phyloP scores from a whole-genome alignment of 2,888 invertebrate species.

The Orthosia gothica region DNA sequence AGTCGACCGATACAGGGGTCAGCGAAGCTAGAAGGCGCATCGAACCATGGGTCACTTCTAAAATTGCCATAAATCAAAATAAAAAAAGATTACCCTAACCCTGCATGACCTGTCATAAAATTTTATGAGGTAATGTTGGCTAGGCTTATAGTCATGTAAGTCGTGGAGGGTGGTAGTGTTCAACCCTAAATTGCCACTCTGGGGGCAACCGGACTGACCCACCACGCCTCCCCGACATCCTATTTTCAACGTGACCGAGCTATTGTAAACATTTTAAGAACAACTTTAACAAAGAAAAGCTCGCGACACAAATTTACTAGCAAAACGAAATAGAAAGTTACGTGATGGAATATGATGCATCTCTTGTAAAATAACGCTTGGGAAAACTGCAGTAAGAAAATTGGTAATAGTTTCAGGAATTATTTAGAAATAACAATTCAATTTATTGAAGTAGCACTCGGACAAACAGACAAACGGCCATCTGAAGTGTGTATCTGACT shows the following conservation, averaged over 20 bases:
- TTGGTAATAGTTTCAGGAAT: background rate
- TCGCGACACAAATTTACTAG: conserved; percentile 1
- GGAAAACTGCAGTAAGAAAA: background rate
- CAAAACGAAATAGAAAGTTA: conserved; percentile 19
- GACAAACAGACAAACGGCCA: background rate
- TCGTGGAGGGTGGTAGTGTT: conserved; percentile 21
- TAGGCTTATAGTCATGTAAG: conserved; percentile 33
- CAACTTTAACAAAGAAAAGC: conserved; percentile 34
- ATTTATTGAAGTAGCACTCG: background rate
- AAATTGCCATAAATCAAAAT: conserved; percentile 46
- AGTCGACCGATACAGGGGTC: background rate
- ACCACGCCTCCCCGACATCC: conserved; percentile 39
- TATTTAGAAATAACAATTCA: no score
- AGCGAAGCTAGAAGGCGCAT: background rate
- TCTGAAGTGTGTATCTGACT: conserved; percentile 12
- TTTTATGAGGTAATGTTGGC: conserved; percentile 42
- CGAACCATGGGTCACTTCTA: conserved; percentile 13
- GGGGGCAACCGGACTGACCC: conserved; percentile 23
- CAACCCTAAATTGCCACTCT: conserved; percentile 44
- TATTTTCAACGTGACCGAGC: conserved; percentile 47
- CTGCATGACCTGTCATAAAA: conserved; percentile 40
- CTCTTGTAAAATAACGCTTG: conserved; percentile 5
- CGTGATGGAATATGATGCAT: conserved; percentile 17
- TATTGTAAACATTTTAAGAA: conserved; percentile 42
- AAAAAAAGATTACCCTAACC: conserved; percentile 34